phyloP scores from a whole-genome alignment of 1,140 invertebrate genomes.

The Paraescarpia echinospica region DNA sequence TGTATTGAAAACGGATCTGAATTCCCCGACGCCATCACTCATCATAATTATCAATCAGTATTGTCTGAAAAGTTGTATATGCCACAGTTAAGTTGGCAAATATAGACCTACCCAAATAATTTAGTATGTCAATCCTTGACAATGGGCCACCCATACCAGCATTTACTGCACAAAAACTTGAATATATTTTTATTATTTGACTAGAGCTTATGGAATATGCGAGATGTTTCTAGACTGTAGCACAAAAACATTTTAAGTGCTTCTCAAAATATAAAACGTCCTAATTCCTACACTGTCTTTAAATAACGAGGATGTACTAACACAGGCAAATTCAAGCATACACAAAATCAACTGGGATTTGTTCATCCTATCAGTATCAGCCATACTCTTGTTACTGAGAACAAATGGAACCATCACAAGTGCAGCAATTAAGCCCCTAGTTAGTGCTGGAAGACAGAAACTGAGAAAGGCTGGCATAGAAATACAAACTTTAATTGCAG shows the following conservation, averaged over 20 bases:
- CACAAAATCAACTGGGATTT: too few relatives aligned
- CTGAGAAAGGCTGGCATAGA: background rate
- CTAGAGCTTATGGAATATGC: background rate
- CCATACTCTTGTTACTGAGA: background rate
- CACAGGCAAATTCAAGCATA: background rate
- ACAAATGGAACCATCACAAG: background rate
- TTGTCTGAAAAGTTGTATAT: too few relatives aligned
- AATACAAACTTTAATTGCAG: conserved; percentile 1
- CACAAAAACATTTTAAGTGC: too few relatives aligned
- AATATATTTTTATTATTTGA: background rate
- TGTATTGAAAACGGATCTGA: too few relatives aligned
- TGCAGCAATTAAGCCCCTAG: background rate
- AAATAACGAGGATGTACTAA: background rate
- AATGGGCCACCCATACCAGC: too few relatives aligned
- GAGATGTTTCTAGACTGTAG: background rate
- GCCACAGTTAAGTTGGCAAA: too few relatives aligned
- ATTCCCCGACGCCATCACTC: too few relatives aligned
- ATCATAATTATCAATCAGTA: too few relatives aligned
- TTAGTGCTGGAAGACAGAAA: background rate
- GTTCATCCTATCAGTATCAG: background rate
- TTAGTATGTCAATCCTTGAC: too few relatives aligned
- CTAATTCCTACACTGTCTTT: too few relatives aligned
- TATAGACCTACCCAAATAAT: too few relatives aligned
- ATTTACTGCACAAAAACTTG: background rate
- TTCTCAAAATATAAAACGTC: too few relatives aligned